phyloP scores from a whole-genome alignment of 2,888 invertebrate species.

The Mayetiola destructor region DNA sequence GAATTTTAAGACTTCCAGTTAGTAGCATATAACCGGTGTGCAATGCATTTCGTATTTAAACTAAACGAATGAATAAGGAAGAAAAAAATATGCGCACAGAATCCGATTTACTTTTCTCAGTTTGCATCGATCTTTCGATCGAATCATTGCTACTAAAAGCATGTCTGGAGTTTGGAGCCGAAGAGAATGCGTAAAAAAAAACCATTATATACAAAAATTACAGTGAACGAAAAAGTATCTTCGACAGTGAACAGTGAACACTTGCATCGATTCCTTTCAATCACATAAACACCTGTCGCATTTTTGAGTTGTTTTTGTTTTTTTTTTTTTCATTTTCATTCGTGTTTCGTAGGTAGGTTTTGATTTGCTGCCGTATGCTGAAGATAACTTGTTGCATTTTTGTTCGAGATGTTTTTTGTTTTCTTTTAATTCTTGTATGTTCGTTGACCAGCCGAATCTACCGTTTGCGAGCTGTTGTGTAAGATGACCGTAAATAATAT shows the following conservation, averaged over 20 bases:
- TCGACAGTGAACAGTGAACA: not conserved
- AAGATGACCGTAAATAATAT: no score
- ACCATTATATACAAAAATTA: not conserved
- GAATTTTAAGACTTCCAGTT: conserved; percentile 7
- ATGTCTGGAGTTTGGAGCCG: no score
- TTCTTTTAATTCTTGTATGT: not conserved
- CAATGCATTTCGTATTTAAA: no score
- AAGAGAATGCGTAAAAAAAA: not conserved
- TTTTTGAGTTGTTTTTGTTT: no score
- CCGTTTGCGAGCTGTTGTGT: no score
- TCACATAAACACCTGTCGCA: conserved; percentile 10
- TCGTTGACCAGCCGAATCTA: no score
- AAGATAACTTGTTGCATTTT: conserved; percentile 4
- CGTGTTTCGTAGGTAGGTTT: not conserved
- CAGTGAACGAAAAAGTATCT: not conserved
- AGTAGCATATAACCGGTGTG: no score
- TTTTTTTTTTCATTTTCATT: not conserved
- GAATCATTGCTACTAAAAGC: no score
- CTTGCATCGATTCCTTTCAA: conserved; percentile 10
- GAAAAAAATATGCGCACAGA: no score
- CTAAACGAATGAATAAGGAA: no score
- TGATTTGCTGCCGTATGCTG: not conserved
- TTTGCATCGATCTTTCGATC: no score
- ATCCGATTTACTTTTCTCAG: no score
- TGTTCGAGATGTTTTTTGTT: not conserved